These are phyloP conservation scores for Herminia tarsipennalis DNA, from an alignment of 2,888 invertebrate genomes.

Conservation along the genomic window DNA sequence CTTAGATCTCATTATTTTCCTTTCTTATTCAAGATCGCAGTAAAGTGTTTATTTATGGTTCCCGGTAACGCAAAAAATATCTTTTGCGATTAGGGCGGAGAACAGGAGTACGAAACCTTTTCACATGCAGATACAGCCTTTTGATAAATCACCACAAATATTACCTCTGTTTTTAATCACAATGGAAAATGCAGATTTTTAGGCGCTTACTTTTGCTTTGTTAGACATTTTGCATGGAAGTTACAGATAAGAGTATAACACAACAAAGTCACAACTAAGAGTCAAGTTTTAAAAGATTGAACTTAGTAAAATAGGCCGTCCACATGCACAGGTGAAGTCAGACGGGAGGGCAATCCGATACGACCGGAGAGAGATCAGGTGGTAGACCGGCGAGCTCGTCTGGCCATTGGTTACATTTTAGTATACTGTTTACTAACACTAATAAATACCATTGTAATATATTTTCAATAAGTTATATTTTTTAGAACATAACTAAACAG, in stretches of 20 bases:
- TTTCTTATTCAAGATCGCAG: not conserved
- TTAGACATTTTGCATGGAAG: not conserved
- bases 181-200: constrained; percentile 15
- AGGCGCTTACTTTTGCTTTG: constrained; percentile 2
- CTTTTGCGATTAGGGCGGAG: constrained; percentile 5
- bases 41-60: constrained; percentile 17
- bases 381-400: too few species aligned
- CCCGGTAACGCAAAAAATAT: constrained; percentile 18
- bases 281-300: too few species aligned
- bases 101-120: constrained; percentile 10
- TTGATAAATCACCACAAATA: constrained; percentile 30
- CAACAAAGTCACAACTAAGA: not conserved
- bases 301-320: too few species aligned
- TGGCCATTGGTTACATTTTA: too few species aligned
- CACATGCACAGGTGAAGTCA: too few species aligned
- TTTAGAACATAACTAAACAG: too few species aligned
- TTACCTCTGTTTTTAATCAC: constrained; percentile 33
- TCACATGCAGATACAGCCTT: constrained; percentile 26
- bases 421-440: too few species aligned
- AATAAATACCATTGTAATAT: too few species aligned
- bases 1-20: not conserved
- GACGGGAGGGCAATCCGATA: too few species aligned
- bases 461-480: too few species aligned
- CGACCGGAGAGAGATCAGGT: too few species aligned
- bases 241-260: not conserved